phyloP scores from a whole-genome alignment of 2,113 vertebrate genomes.

The Triplophysa dalaica region DNA sequence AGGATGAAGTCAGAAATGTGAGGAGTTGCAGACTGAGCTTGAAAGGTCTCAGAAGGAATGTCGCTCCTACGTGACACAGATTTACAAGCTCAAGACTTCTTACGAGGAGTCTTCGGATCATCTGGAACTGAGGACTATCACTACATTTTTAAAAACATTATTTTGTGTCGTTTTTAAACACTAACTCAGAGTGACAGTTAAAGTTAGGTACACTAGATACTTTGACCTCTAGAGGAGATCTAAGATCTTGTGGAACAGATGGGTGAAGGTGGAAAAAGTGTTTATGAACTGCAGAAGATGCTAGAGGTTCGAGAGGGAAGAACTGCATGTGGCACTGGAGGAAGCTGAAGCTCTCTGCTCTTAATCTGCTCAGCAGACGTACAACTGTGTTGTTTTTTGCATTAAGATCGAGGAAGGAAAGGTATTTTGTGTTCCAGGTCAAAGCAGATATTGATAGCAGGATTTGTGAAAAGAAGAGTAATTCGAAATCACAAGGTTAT shows the following conservation, averaged over 20 bases:
- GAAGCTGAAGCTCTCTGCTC: conserved; percentile 70
- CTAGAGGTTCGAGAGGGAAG: conserved; percentile 65
- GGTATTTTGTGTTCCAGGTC: conserved; percentile 65
- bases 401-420: conserved; percentile 72
- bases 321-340: conserved; percentile 79
- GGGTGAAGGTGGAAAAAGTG: conserved; percentile 67
- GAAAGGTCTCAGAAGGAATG: conserved; percentile 74
- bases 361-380: neutral
- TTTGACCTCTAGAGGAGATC: conserved; percentile 73
- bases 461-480: conserved; percentile 76
- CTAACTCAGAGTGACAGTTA: neutral
- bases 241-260: conserved; percentile 61
- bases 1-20: conserved; percentile 66
- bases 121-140: conserved; percentile 45
- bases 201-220: neutral
- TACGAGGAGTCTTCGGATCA: conserved; percentile 69
- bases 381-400: neutral
- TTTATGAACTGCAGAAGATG: conserved; percentile 69
- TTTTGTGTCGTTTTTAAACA: neutral
- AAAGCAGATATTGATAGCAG: conserved; percentile 71
- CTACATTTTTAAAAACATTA: neutral
- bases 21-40: conserved; percentile 72
- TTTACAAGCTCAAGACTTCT: conserved; percentile 71
- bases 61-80: conserved; percentile 68
- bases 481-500: conserved; percentile 71